Percentiles rank a stretch among this genome's conserved stretches.
Evolutionary conservation across 30 jellyfish, hydroid and myxozoan genomes (phyloP).

Genomic region (Pseudorhiza aurosa): DNA sequence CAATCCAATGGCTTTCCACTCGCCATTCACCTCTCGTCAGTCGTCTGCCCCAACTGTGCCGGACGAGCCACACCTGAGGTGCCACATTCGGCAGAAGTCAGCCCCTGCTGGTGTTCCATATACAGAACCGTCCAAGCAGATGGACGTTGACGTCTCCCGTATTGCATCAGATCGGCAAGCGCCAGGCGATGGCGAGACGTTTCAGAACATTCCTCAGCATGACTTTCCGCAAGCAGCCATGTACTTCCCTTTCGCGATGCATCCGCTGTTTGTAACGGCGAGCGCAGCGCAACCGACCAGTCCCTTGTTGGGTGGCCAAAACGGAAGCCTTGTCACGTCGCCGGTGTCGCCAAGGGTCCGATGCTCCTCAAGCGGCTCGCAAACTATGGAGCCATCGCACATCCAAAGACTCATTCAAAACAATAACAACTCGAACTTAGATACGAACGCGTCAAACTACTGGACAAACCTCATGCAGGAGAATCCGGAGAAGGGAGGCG

Average conservation of each 20-base stretch:
- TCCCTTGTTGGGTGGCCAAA: slow-evolving; percentile 41
- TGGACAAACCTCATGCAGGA: slow-evolving; percentile 50
- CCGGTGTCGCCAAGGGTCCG: slow-evolving; percentile 23
- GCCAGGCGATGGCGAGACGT: slow-evolving; percentile 12
- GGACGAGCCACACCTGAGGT: slow-evolving; percentile 9
- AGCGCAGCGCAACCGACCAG: slow-evolving; percentile 54
- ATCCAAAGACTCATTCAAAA: slow-evolving; percentile 19
- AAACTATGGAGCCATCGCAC: slow-evolving; percentile 26
- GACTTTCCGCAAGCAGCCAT: slow-evolving; percentile 44
- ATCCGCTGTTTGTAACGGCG: slow-evolving; percentile 40
- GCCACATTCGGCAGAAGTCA: slow-evolving; percentile 61
- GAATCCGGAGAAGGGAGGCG: slow-evolving; percentile 32
- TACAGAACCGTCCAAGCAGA: slow-evolving; percentile 48
- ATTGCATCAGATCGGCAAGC: neutral
- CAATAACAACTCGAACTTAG: slow-evolving; percentile 37
- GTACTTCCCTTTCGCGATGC: slow-evolving; percentile 66
- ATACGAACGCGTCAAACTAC: slow-evolving; percentile 44
- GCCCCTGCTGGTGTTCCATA: slow-evolving; percentile 60
- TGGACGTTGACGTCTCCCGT: slow-evolving; percentile 80
- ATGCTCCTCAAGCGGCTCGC: slow-evolving; percentile 18
- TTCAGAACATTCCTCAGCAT: slow-evolving; percentile 36
- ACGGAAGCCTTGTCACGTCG: slow-evolving; percentile 13
- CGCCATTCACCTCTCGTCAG: slow-evolving; percentile 47
- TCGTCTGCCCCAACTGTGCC: slow-evolving; percentile 52
- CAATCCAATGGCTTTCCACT: slow-evolving; percentile 37